Evolutionary conservation across 1,140 invertebrate species (phyloP), one percentile per base, ranked within the genome.

Genomic region (Lucilia cuprina): DNA sequence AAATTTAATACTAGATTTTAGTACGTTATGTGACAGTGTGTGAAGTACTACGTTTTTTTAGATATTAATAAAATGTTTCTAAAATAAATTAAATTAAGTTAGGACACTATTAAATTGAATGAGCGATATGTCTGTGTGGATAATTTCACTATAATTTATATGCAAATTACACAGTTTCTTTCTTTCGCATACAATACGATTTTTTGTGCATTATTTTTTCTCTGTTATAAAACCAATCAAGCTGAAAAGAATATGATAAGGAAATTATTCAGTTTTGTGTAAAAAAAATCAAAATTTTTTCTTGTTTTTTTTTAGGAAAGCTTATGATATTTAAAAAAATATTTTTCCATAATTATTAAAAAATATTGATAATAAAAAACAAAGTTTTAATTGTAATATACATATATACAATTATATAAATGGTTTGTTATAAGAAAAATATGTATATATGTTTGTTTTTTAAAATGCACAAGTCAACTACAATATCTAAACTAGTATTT

Each of bases 171-270:
- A 19, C 7, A 78, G 30, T 35, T 47, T 47, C 41, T 35, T 35
- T 77, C 34, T 35, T 77, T 7, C 30, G 17, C 30, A 17, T 19
- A 74, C 9, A 74, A 30, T 30, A 25, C 2, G 19, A 25, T 74
- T 55, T 41, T 55, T 55, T 74, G 1, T 74, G 10, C 41, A 8
- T 41, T 41, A 41, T 25, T 25, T 25, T 74, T 74, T 10, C 19
- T 14, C 74, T 34, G 17, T 21, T 77, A 19, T 30, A 49, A 78
- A 78, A 19, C 14, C 75, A 78, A 78, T 41, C 35, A 78, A n/a
- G 75, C n/a, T 78, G 14, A 49, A 78, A 78, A 78, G 34, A 47
- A 78, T 47, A 47, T 78, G 75, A 35, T 47, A 70, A 70, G 21
- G 12, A 70, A 70, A 70, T 70, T 70, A 21, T 70, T 25, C 65